A percentile compares a stretch with the other conserved stretches of the same genome.
Conservation (phyloP, 53 echinoderm and acorn worm species). For the Astropecten irregularis region DNA sequence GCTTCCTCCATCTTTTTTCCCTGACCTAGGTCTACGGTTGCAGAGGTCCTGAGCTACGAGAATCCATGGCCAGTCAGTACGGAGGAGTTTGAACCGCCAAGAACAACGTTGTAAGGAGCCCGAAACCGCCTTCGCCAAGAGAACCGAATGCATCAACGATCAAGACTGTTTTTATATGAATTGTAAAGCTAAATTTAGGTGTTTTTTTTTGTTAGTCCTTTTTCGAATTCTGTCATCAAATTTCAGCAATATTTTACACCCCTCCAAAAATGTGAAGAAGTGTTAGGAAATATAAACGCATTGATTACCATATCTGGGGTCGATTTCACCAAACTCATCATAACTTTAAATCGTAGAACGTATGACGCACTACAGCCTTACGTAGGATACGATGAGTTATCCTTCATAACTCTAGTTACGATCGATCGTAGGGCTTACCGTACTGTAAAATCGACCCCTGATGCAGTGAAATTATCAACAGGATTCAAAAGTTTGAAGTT, state of each 20-base stretch:
- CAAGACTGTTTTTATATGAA: slow-evolving; percentile 8
- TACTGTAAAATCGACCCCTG: no score
- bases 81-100: slow-evolving; percentile 94
- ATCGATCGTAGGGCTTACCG: no score
- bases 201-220: neutral
- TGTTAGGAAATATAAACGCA: neutral
- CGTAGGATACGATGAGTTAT: no score
- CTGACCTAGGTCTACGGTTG: slow-evolving; percentile 82
- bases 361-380: no score
- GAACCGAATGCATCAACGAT: no score
- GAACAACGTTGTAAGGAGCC: slow-evolving; percentile 80
- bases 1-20: neutral
- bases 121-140: neutral
- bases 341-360: no score
- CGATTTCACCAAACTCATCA: neutral
- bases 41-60: slow-evolving; percentile 95
- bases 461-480: no score
- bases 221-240: neutral
- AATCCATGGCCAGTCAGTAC: slow-evolving; percentile 98
- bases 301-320: neutral
- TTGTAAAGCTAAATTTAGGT: neutral
- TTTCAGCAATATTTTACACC: neutral
- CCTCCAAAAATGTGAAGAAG: no score
- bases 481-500: no score
- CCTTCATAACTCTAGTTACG: no score